Evolutionary conservation across 2,888 invertebrate genomes (phyloP).

Genomic region (Mythimna ferrago): DNA sequence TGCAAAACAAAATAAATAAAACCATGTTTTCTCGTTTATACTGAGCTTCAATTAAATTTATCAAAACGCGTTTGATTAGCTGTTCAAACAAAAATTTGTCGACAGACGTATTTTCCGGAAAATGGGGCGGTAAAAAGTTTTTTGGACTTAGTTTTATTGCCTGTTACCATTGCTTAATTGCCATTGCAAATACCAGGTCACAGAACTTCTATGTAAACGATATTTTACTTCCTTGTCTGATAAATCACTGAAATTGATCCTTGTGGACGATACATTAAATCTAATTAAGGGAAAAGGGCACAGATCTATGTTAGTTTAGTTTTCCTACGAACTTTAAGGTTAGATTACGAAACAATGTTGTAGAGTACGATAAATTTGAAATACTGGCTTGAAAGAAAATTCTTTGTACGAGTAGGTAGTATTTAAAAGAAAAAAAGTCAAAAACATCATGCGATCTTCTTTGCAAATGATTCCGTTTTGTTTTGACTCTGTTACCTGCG

Average conservation of each 20-base stretch:
- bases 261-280: slow-evolving; percentile 48
- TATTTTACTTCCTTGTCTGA: slow-evolving; percentile 44
- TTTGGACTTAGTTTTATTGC: slow-evolving; percentile 46
- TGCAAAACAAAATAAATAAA: slow-evolving; percentile 37
- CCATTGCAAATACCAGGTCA: slow-evolving; percentile 20
- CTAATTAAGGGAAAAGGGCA: slow-evolving; percentile 40
- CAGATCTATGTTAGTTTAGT: slow-evolving; percentile 17
- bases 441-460: background rate
- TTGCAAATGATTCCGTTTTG: background rate
- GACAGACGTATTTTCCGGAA: background rate
- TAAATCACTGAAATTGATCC: slow-evolving; percentile 53
- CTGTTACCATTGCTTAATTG: slow-evolving; percentile 43
- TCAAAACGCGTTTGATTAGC: slow-evolving; percentile 44
- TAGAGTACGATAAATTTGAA: background rate
- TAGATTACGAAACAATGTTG: background rate
- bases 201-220: slow-evolving; percentile 15
- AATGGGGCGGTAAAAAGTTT: slow-evolving; percentile 12
- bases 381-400: background rate
- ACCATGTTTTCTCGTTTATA: slow-evolving; percentile 7
- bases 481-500: background rate
- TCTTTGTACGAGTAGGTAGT: background rate
- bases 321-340: slow-evolving; percentile 31
- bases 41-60: slow-evolving; percentile 36
- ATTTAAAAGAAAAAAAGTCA: background rate
- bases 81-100: slow-evolving; percentile 26